Evolutionary conservation across 2,888 invertebrate genomes (phyloP).

Genomic region (Nemotelus pantherinus): DNA sequence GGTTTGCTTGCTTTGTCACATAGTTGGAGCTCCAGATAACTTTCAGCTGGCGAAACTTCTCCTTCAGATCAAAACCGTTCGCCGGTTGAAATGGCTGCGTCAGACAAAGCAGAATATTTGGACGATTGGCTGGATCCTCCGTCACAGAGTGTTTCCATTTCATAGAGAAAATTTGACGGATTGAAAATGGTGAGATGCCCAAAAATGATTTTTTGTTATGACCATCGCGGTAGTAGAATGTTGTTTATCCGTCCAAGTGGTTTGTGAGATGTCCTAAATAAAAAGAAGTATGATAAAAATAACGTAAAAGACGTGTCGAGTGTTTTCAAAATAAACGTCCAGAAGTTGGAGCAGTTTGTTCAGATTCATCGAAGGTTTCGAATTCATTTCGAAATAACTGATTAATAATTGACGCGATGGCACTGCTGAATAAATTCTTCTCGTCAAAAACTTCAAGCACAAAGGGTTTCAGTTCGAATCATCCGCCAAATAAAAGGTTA

Average conservation of each 20-base stretch:
- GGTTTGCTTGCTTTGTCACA: too few species aligned
- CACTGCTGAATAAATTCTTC: conserved; percentile 37
- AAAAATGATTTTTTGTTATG: conserved; percentile 4
- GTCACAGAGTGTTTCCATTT: too few species aligned
- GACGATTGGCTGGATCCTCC: too few species aligned
- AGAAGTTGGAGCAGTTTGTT: not conserved
- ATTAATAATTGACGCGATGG: conserved; percentile 10
- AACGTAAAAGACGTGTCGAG: conserved; percentile 24
- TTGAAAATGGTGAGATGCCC: conserved; percentile 19
- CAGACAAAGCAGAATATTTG: too few species aligned
- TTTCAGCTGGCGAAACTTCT: too few species aligned
- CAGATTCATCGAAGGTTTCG: not conserved
- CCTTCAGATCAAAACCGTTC: too few species aligned
- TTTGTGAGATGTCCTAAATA: conserved; percentile 13
- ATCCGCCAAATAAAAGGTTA: conserved; percentile 35
- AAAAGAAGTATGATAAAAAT: conserved; percentile 32
- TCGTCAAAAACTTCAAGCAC: conserved; percentile 20
- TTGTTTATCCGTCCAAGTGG: conserved; percentile 25
- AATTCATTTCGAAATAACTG: conserved; percentile 10
- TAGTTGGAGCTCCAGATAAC: not conserved
- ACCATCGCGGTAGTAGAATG: conserved; percentile 4
- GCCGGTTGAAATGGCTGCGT: too few species aligned
- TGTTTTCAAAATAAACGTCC: conserved; percentile 4
- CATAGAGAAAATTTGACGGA: not conserved
- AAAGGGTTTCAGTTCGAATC: conserved; percentile 28